Evolutionary conservation across 1,140 invertebrate species (phyloP).

Genomic region (Mycetomoellerius zeteki): DNA sequence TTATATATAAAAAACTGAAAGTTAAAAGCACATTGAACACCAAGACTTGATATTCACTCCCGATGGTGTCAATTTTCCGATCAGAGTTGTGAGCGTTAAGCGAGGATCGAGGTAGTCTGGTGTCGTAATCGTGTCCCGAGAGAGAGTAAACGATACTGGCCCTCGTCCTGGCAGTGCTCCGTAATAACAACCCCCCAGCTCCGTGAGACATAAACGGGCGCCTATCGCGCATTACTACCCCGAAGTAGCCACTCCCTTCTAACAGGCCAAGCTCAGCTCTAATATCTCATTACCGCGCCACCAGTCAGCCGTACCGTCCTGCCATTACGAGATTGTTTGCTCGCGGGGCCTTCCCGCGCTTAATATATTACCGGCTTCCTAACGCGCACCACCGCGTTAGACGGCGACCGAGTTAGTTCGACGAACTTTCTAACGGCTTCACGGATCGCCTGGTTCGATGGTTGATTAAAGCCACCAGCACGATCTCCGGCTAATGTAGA

Average conservation of each 20-base stretch:
- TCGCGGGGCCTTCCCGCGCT: slow-evolving; percentile 77
- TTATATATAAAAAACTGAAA: neutral
- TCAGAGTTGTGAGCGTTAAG: slow-evolving; percentile 11
- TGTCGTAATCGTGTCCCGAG: slow-evolving; percentile 85
- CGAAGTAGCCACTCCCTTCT: slow-evolving; percentile 85
- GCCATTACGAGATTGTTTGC: slow-evolving; percentile 87
- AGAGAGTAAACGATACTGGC: slow-evolving; percentile 85
- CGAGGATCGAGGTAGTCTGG: slow-evolving; percentile 68
- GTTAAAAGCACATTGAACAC: slow-evolving; percentile 1
- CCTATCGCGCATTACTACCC: slow-evolving; percentile 84
- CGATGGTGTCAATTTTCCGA: slow-evolving; percentile 51
- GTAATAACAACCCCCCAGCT: slow-evolving; percentile 81
- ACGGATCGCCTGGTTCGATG: slow-evolving; percentile 25
- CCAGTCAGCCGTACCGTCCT: slow-evolving; percentile 83
- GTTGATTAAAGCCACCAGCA: slow-evolving; percentile 51
- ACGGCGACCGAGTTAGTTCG: slow-evolving; percentile 53
- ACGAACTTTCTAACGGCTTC: slow-evolving; percentile 55
- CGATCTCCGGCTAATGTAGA: slow-evolving; percentile 44
- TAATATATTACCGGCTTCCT: slow-evolving; percentile 82
- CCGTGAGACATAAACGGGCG: slow-evolving; percentile 76
- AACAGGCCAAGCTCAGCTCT: slow-evolving; percentile 80
- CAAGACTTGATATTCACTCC: slow-evolving; percentile 18
- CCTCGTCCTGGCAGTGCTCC: slow-evolving; percentile 81
- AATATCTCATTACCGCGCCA: slow-evolving; percentile 87
- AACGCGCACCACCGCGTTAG: slow-evolving; percentile 67